Conservation (phyloP, 2,113 vertebrate species). For the Benitochromis conjunctus region DNA sequence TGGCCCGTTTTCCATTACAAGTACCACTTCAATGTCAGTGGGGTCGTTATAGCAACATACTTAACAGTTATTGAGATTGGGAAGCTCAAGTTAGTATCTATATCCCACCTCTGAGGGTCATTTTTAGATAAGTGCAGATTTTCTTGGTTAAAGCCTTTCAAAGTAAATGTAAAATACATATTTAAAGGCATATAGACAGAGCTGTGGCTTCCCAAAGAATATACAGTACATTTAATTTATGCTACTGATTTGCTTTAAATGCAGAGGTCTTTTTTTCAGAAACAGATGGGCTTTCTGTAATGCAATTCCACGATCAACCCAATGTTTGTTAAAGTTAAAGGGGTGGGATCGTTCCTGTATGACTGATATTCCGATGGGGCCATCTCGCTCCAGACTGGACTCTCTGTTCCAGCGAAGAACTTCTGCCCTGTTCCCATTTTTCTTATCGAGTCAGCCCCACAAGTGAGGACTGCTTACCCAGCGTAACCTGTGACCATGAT, state of each 20-base stretch:
- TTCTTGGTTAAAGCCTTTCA: background rate
- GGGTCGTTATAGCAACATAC: background rate
- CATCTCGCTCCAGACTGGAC: slow-evolving; percentile 21
- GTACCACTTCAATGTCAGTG: background rate
- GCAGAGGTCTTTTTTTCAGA: slow-evolving; percentile 45
- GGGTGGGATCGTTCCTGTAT: background rate
- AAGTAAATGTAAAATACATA: background rate
- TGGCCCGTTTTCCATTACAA: background rate
- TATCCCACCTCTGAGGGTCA: background rate
- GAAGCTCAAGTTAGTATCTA: background rate
- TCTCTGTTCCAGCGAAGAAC: slow-evolving; percentile 46
- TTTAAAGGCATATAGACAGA: background rate
- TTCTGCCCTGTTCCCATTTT: slow-evolving; percentile 28
- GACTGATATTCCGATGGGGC: slow-evolving; percentile 35
- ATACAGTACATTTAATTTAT: accelerated
- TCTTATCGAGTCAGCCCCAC: slow-evolving; percentile 2
- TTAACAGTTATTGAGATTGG: background rate
- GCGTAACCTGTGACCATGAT: background rate
- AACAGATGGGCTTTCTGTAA: slow-evolving; percentile 36
- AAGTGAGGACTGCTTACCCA: background rate
- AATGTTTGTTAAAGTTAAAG: slow-evolving; percentile 11
- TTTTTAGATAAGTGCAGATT: background rate
- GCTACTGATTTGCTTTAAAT: background rate
- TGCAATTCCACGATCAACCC: background rate
- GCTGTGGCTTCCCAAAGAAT: background rate